These are phyloP conservation scores for Sciurus niger DNA, from an alignment of 2,113 vertebrate genomes.

Conservation along the genomic window DNA sequence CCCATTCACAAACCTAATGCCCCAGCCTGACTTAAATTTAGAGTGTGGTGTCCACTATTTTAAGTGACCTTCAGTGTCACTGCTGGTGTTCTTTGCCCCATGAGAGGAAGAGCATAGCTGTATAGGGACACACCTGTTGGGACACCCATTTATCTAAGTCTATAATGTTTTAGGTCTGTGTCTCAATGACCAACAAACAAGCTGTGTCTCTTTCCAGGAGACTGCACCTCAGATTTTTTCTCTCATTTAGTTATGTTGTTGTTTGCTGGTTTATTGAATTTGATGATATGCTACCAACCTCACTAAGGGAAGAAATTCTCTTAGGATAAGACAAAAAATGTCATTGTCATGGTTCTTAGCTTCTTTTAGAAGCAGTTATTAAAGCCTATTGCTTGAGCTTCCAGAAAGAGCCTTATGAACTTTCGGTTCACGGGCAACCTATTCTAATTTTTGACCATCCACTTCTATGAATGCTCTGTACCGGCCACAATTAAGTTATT, in stretches of 20 bases:
- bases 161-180: neutral
- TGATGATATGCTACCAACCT: neutral
- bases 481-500: no score
- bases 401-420: neutral
- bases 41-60: neutral
- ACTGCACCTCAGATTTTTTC: neutral
- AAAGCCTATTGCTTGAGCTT: neutral
- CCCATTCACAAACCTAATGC: neutral
- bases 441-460: neutral
- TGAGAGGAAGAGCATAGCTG: no score
- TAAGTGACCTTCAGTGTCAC: neutral
- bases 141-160: neutral
- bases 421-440: neutral
- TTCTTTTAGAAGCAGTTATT: neutral
- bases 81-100: neutral
- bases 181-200: neutral
- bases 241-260: neutral
- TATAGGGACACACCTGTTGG: neutral
- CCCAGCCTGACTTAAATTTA: neutral
- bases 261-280: neutral
- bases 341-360: neutral
- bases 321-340: neutral
- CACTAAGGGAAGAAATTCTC: neutral
- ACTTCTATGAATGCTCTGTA: neutral
- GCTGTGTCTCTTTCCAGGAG: neutral